Base-by-base conservation (phyloP, 2,888 invertebrate species). In the Gryllus longicercus region DNA sequence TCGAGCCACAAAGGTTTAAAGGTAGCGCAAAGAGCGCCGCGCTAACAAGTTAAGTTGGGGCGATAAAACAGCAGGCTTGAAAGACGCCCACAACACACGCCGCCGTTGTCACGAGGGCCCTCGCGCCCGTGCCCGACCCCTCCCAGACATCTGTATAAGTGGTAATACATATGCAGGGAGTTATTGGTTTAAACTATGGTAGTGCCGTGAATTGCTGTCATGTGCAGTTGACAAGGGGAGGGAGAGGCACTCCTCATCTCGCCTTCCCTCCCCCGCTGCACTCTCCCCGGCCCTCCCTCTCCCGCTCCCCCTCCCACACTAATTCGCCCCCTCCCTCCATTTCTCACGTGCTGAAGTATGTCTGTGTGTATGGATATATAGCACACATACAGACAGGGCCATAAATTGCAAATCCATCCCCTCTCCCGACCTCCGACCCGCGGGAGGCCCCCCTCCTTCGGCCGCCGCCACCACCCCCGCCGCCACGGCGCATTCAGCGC, bases 141-240 rank as follows among this genome's bases (percentile, higher is more conserved):
- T 63, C n/a, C 63, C 11, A 63, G 63, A n/a, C 63, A 63, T 63
- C 63, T n/a, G 63, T 63, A n/a, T 63, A 63, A 63, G 63, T 63
- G 63, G 63, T 63, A 63, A 63, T 63, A 63, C 63, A 11, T 63
- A 8, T 63, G 63, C 63, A 63, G 63, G 63, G 63, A 63, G 63
- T 63, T 11, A 63, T 63, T 63, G 63, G 63, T 63, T n/a, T 63
- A 63, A 63, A 63, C 63, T 63, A 63, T 63, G 63, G 63, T 63
- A 63, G 63, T 63, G 63, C 63, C 63, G 63, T 63, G 63, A 63
- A 63, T 63, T 63, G 78, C 78, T 78, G 78, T 78, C 78, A 78
- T 25, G n/a, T 78, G 78, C 78, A 78, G 78, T 78, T 78, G 78
- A 78, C 78, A 78, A 51, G 63, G 14, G 63, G 63, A 63, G 63